phyloP scores from a whole-genome alignment of 2,113 vertebrate species.

The Gymnorhina tibicen region DNA sequence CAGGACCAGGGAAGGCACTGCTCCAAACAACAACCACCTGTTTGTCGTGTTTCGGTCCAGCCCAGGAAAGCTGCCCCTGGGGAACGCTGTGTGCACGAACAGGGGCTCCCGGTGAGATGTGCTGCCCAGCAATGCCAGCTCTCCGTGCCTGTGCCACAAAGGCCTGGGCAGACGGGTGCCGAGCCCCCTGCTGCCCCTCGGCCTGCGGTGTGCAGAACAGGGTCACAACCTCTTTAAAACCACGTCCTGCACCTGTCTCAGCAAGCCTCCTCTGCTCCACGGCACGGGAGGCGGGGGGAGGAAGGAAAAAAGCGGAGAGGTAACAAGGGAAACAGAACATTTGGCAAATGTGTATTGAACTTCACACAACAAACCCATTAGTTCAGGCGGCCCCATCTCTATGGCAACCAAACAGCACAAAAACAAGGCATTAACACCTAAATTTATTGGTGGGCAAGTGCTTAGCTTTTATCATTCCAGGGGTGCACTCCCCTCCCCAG shows the following conservation, averaged over 20 bases:
- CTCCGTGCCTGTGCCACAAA: not conserved
- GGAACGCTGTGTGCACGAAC: not conserved
- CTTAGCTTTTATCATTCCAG: not conserved
- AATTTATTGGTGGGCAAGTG: conserved; percentile 21
- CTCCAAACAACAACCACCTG: not conserved
- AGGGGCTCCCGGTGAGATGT: not conserved
- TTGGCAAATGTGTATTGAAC: conserved; percentile 15
- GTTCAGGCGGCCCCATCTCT: conserved; percentile 32
- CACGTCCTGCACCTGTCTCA: not conserved
- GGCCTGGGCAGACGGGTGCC: not conserved
- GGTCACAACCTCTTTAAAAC: not conserved
- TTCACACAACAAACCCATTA: conserved; percentile 58
- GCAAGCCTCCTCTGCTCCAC: not conserved
- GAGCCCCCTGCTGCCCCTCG: not conserved
- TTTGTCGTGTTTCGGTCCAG: not conserved
- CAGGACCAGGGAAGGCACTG: not conserved
- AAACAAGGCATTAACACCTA: conserved; percentile 42
- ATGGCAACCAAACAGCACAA: conserved; percentile 63
- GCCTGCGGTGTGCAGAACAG: not conserved
- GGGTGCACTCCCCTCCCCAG: not conserved
- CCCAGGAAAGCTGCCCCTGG: not conserved
- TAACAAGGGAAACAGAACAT: not conserved
- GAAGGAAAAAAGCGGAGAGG: not conserved
- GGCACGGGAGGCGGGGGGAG: not conserved
- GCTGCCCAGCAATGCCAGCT: not conserved